Conservation (phyloP, 2,113 vertebrate species). For the Hyperoodon ampullatus region DNA sequence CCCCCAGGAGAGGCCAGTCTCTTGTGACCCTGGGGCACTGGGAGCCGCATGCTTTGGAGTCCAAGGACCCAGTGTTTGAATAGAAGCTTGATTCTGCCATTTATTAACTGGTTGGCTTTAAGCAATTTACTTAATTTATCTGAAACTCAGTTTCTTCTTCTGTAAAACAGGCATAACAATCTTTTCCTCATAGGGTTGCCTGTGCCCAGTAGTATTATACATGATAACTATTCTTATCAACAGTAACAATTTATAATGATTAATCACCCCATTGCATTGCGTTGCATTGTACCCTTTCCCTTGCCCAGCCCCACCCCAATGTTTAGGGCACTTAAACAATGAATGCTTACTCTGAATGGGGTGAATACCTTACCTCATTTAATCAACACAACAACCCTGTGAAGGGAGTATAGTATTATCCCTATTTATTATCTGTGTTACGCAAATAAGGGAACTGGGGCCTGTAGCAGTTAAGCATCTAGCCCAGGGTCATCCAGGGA, state of each 20-base stretch:
- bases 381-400: background rate
- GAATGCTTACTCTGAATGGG: background rate
- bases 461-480: background rate
- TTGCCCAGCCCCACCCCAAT: too few species aligned
- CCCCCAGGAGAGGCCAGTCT: background rate
- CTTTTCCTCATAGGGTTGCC: background rate
- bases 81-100: background rate
- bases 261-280: background rate
- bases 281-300: background rate
- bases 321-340: background rate
- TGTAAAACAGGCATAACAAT: background rate
- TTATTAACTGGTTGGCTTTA: slow-evolving; percentile 42
- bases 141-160: slow-evolving; percentile 54
- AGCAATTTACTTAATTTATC: background rate
- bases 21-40: background rate
- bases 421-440: slow-evolving; percentile 16
- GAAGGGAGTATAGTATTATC: background rate
- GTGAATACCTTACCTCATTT: slow-evolving; percentile 5
- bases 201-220: background rate
- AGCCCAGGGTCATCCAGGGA: background rate
- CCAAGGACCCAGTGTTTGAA: background rate
- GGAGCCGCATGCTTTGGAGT: slow-evolving; percentile 20
- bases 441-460: background rate
- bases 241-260: background rate
- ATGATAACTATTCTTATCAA: background rate